Conservation (phyloP, 2,113 vertebrate genomes). For the Helogale parvula region DNA sequence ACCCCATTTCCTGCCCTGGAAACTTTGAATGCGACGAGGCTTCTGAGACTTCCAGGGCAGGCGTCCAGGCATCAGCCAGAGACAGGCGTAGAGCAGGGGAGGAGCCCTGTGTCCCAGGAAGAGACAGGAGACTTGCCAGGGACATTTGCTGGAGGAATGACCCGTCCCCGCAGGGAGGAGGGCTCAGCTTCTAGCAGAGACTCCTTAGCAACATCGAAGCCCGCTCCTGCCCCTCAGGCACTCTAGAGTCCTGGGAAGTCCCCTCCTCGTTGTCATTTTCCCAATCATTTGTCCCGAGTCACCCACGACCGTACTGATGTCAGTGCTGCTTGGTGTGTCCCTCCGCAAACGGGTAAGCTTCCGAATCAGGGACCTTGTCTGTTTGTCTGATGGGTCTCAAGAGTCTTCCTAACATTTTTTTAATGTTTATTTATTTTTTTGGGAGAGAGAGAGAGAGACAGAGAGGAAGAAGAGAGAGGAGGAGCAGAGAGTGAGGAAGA, state of each 20-base stretch:
- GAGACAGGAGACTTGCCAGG: neutral
- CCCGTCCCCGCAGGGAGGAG: neutral
- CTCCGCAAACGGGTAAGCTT: neutral
- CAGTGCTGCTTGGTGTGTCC: too few relatives aligned
- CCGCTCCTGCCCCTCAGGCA: neutral
- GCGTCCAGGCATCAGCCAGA: neutral
- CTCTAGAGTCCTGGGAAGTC: neutral
- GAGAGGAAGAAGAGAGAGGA: too few relatives aligned
- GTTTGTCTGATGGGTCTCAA: neutral
- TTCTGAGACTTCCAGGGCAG: too few relatives aligned
- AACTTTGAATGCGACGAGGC: neutral
- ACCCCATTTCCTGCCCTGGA: neutral
- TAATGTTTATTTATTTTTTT: too few relatives aligned
- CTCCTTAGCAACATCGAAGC: neutral
- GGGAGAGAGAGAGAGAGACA: too few relatives aligned
- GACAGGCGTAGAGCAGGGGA: neutral
- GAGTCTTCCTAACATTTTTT: neutral
- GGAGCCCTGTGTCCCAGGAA: too few relatives aligned
- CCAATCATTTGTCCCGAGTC: neutral
- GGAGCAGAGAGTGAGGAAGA: too few relatives aligned
- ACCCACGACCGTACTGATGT: neutral
- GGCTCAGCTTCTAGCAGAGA: neutral
- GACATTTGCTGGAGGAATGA: too few relatives aligned
- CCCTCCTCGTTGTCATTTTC: neutral
- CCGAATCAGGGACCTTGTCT: accelerated